Evolutionary conservation across 2,797 vertebrate genomes (phyloP).

Genomic region (Ispidina picta): DNA sequence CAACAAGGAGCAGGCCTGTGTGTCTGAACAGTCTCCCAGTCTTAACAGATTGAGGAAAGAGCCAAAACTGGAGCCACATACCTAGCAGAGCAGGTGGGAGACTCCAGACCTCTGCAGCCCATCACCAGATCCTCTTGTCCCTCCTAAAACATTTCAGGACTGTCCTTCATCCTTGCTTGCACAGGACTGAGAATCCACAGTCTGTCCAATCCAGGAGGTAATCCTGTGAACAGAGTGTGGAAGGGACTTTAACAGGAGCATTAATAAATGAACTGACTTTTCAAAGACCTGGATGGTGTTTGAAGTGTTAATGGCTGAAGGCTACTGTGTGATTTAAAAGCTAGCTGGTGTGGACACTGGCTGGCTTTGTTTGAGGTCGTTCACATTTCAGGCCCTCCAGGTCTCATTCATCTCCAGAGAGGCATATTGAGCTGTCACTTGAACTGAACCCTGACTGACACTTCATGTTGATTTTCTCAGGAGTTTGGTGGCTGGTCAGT

Average conservation of each 20-base stretch:
- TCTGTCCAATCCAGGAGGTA: background rate
- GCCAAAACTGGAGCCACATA: background rate
- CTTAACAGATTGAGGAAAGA: background rate
- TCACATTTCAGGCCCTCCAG: conserved; percentile 20
- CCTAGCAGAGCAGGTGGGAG: background rate
- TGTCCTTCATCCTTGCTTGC: background rate
- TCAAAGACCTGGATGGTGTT: background rate
- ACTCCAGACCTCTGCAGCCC: background rate
- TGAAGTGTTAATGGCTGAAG: conserved; percentile 51
- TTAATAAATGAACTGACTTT: conserved; percentile 34
- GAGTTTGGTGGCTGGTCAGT: conserved; percentile 38
- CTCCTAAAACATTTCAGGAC: background rate
- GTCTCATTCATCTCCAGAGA: conserved; percentile 37
- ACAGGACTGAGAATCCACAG: background rate
- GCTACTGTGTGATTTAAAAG: conserved; percentile 39
- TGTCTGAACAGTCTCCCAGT: background rate
- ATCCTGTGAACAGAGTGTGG: background rate
- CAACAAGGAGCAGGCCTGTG: background rate
- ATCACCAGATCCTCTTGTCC: background rate
- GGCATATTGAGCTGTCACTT: conserved; percentile 24
- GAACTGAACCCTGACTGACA: conserved; percentile 59
- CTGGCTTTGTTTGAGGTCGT: background rate
- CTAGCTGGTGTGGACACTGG: conserved; percentile 28
- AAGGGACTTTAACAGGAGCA: background rate
- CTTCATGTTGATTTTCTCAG: conserved; percentile 48